A percentile compares a stretch with the other conserved stretches of the same genome.
These are phyloP conservation scores for Xiphydria camelus DNA, from an alignment of 2,888 invertebrate species.

Conservation along the genomic window DNA sequence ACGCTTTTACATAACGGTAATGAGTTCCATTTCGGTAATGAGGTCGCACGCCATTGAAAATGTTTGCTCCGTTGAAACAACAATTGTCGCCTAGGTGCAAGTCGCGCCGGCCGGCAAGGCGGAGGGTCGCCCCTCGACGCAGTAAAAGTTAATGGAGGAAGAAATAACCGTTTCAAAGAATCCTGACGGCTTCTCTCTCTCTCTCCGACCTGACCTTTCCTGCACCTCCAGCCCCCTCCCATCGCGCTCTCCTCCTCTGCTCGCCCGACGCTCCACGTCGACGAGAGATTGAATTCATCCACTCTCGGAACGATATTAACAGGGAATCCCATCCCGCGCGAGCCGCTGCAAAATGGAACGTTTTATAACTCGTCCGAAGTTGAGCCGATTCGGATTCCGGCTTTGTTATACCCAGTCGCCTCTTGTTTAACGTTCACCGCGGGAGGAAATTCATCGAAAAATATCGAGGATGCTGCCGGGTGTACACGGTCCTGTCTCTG, in stretches of 20 bases:
- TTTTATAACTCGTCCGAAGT: constrained; percentile 4
- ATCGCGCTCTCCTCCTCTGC: constrained; percentile 10
- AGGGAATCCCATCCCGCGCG: constrained; percentile 14
- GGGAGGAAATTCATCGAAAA: too few species aligned
- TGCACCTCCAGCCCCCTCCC: constrained; percentile 1
- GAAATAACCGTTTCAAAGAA: constrained; percentile 39
- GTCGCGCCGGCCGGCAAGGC: constrained; percentile 4
- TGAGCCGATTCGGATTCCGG: too few species aligned
- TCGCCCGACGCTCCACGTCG: constrained; percentile 15
- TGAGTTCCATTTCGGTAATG: constrained; percentile 54
- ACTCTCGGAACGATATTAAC: constrained; percentile 39
- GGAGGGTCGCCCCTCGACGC: not conserved
- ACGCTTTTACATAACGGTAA: constrained; percentile 46
- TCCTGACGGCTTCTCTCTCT: constrained; percentile 13
- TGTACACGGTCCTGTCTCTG: too few species aligned
- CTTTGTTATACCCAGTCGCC: too few species aligned
- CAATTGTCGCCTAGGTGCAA: constrained; percentile 19
- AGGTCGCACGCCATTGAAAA: constrained; percentile 51
- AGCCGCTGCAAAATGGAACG: not conserved
- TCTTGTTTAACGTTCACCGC: too few species aligned
- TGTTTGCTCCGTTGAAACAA: constrained; percentile 23
- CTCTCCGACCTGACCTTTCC: constrained; percentile 2
- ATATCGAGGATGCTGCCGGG: too few species aligned
- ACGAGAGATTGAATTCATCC: constrained; percentile 40
- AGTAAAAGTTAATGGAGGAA: constrained; percentile 40